These are phyloP conservation scores for Poeciliopsis retropinna DNA, from an alignment of 2,113 vertebrate genomes.

Conservation along the genomic window DNA sequence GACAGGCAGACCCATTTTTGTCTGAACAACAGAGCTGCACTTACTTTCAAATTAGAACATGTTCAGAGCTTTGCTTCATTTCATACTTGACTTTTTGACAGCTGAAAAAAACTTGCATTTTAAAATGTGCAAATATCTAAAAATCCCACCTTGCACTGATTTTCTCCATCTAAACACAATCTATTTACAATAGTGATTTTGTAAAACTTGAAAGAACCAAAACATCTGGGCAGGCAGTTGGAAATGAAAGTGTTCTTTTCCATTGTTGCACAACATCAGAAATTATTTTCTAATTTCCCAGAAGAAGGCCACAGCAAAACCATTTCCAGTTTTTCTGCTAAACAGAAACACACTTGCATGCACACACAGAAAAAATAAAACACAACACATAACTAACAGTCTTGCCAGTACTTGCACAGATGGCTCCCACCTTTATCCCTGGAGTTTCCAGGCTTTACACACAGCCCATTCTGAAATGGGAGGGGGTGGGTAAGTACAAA, in stretches of 20 bases:
- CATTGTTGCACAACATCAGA: constrained; percentile 57
- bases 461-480: constrained; percentile 28
- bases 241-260: constrained; percentile 22
- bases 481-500: constrained; percentile 49
- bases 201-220: constrained; percentile 8
- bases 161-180: not conserved
- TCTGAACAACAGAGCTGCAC: not conserved
- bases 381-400: not conserved
- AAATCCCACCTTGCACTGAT: not conserved
- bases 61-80: not conserved
- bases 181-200: not conserved
- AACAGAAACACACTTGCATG: not conserved
- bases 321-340: not conserved
- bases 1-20: constrained; percentile 9
- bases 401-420: not conserved
- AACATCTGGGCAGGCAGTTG: not conserved
- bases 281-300: constrained; percentile 24
- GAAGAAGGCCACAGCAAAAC: constrained; percentile 3
- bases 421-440: constrained; percentile 1
- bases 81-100: not conserved
- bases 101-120: constrained; percentile 9
- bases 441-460: constrained; percentile 49
- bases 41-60: not conserved
- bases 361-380: not conserved
- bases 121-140: not conserved